These are phyloP conservation scores for Urocynchramus pylzowi DNA, from an alignment of 2,113 vertebrate genomes.

Conservation along the genomic window DNA sequence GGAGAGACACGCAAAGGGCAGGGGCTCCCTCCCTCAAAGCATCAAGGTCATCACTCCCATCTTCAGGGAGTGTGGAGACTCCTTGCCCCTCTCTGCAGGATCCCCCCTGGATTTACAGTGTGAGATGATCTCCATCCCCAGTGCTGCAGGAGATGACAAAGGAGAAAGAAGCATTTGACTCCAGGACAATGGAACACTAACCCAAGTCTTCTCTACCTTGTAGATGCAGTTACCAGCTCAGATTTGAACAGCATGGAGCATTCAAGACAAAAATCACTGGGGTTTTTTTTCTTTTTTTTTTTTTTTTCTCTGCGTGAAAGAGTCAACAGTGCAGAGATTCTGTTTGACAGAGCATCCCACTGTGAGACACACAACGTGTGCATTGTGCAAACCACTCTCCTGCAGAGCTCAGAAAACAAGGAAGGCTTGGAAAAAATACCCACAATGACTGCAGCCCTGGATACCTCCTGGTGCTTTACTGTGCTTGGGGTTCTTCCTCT, in stretches of 20 bases:
- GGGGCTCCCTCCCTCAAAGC: background rate
- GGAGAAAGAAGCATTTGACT: conserved; percentile 17
- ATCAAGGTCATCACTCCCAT: background rate
- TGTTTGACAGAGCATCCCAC: conserved; percentile 51
- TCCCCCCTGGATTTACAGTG: background rate
- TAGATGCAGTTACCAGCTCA: background rate
- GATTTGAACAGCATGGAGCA: conserved; percentile 26
- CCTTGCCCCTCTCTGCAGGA: background rate
- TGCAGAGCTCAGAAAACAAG: conserved; percentile 46
- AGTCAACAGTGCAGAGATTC: conserved; percentile 36
- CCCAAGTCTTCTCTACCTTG: conserved; percentile 10
- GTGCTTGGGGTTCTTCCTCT: background rate
- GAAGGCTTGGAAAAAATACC: background rate
- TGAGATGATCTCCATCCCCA: background rate
- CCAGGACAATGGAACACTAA: background rate
- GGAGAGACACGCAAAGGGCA: background rate
- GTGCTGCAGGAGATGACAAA: background rate
- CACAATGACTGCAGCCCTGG: background rate
- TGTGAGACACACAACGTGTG: conserved; percentile 55
- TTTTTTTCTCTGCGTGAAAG: background rate
- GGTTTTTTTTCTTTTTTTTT: background rate
- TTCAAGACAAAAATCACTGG: conserved; percentile 14
- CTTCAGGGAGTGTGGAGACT: background rate
- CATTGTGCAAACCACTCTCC: conserved; percentile 39
- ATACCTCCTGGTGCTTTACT: background rate